Conservation (phyloP, 92 coral and sea anemone genomes). For the Siderastrea radians region DNA sequence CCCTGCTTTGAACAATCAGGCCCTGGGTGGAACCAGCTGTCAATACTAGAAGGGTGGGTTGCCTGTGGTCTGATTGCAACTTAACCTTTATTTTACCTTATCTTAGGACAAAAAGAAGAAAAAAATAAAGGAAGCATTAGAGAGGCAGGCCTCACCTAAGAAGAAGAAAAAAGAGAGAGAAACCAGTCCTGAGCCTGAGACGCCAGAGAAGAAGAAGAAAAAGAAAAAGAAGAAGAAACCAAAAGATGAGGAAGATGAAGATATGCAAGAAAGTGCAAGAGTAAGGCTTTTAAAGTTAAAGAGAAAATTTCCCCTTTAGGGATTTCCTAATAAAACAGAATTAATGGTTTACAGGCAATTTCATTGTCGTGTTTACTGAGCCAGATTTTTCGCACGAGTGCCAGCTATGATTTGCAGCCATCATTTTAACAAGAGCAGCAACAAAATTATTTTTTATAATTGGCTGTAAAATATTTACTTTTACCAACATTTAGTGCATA, state of each 20-base stretch:
- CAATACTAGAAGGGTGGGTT: neutral
- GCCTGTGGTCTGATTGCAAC: neutral
- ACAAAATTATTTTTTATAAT: too few species aligned
- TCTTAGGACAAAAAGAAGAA: slow-evolving; percentile 45
- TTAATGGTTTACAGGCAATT: neutral
- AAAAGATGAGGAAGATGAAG: slow-evolving; percentile 35
- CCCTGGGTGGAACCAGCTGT: neutral
- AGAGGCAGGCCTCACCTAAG: slow-evolving; percentile 9
- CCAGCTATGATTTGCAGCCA: neutral
- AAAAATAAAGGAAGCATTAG: slow-evolving; percentile 14
- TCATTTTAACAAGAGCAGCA: too few species aligned
- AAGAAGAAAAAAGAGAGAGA: slow-evolving; percentile 54
- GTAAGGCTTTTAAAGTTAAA: neutral
- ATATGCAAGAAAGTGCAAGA: slow-evolving; percentile 14
- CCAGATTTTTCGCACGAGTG: neutral
- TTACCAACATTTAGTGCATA: too few species aligned
- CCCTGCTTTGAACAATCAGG: too few species aligned
- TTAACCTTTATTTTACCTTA: neutral
- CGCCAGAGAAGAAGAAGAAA: slow-evolving; percentile 67
- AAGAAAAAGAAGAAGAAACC: slow-evolving; percentile 78
- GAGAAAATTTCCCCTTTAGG: neutral
- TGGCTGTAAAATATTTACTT: too few species aligned
- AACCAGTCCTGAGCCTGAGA: slow-evolving; percentile 53
- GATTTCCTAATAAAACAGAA: neutral
- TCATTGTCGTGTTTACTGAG: neutral